A percentile compares a stretch with the other conserved stretches of the same genome.
Evolutionary conservation across 2,797 vertebrate species (phyloP).

Genomic region (Siniperca obscura): DNA sequence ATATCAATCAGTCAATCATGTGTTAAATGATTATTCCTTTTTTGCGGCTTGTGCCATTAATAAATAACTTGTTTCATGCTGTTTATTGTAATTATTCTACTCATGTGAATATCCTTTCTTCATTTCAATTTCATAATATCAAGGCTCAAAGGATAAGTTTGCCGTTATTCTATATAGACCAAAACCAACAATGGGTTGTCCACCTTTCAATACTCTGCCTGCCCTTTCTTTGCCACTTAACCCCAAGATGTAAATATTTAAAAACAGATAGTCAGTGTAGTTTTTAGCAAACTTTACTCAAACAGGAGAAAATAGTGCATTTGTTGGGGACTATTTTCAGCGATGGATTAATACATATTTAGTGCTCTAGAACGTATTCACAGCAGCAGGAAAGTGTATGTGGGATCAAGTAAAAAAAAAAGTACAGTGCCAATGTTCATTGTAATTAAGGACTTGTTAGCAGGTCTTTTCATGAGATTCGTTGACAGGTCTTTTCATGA

Average conservation of each 20-base stretch:
- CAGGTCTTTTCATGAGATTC: too few relatives aligned
- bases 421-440: not conserved
- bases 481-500: too few relatives aligned
- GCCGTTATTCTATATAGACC: not conserved
- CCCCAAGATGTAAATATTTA: not conserved
- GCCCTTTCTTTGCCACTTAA: not conserved
- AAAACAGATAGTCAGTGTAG: not conserved
- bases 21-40: slow-evolving; percentile 9
- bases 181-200: not conserved
- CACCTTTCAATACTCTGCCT: not conserved
- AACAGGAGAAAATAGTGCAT: not conserved
- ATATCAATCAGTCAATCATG: slow-evolving; percentile 25
- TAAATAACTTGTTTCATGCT: not conserved
- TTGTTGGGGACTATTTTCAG: not conserved
- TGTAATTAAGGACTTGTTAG: not conserved
- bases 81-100: slow-evolving; percentile 2
- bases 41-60: slow-evolving; percentile 9
- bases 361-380: too few relatives aligned
- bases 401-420: not conserved
- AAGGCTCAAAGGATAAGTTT: slow-evolving; percentile 3
- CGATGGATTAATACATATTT: not conserved
- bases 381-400: too few relatives aligned
- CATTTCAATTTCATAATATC: slow-evolving; percentile 13
- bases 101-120: slow-evolving; percentile 24
- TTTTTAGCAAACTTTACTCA: not conserved